Base-by-base conservation (phyloP, 2,113 vertebrate species). In the Pardalotus punctatus region DNA sequence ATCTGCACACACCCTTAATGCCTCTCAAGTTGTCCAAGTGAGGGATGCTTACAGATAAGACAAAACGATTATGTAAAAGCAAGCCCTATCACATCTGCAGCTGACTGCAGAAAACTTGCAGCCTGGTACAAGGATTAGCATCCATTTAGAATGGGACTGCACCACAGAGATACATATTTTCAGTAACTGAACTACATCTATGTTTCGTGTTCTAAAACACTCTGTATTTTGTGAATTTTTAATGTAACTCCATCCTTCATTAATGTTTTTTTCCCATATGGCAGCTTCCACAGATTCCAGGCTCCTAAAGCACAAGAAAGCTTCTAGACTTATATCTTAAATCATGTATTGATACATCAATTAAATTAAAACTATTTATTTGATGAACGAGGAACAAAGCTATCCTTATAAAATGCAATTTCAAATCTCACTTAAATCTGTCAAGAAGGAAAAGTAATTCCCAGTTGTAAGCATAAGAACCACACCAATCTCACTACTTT, bases 11-110 rank as follows among this genome's bases (percentile, higher is more conserved):
- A 91, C 85, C 57, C 66, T 72, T 95, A 85, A 57, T 45, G 65
- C 65, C 48, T 93, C 90, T 94, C 60, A 94, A 91, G 86, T 86
- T 76, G 69, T 87, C 77, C 65, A 31, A 87, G 77, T 84, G 86
- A 89, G 70, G 61, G 86, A 65, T 94, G 57, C 62, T 69, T 81
- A 60, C 40, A 95, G 86, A 91, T 78, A 91, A 87, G 84, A 85
- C 57, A 62, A 92, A 94, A 80, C 0, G 0, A 54, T 91, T 81
- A 14, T 76, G 50, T 60, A 85, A 91, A 94, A 89, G 45, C 54
- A 54, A 85, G 24, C 65, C 57, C 51, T 47, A 91, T 87, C 70
- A 81, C 21, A 77, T 78, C 70, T 23, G 19, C 78, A 91, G 81
- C 87, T 80, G 78, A 79, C 71, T 90, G n/a, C 27, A 72, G 84